Conservation (phyloP, 2,797 vertebrate genomes). For the Eulemur albifrons region DNA sequence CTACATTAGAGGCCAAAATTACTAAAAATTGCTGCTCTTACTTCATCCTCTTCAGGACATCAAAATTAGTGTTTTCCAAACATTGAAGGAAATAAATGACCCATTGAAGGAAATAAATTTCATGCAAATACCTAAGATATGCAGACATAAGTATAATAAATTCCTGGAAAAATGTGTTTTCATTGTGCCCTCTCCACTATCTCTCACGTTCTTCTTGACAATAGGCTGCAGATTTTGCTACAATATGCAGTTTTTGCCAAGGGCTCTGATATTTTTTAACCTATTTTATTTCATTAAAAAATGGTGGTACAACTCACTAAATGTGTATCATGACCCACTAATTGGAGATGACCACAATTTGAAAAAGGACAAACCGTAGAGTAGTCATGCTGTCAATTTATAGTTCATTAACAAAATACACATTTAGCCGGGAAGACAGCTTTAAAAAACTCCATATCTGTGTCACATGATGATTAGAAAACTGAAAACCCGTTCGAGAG, state of each 20-base stretch:
- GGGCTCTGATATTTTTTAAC: neutral
- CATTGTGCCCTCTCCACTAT: neutral
- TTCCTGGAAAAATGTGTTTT: neutral
- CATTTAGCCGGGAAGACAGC: neutral
- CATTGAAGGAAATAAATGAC: neutral
- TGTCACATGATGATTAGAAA: neutral
- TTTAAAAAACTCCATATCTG: neutral
- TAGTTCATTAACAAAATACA: neutral
- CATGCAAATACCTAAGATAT: neutral
- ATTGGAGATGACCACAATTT: neutral
- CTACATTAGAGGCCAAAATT: neutral
- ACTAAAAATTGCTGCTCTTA: neutral
- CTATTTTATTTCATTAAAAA: neutral
- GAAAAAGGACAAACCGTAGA: neutral
- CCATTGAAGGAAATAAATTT: neutral
- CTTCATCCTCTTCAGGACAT: neutral
- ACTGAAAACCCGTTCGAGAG: neutral
- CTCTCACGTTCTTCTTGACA: neutral
- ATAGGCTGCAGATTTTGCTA: neutral
- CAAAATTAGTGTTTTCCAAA: slow-evolving; percentile 25
- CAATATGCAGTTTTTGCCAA: neutral
- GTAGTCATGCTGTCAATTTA: neutral
- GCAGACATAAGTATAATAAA: neutral
- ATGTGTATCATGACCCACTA: neutral
- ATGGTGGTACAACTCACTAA: neutral